phyloP scores from a whole-genome alignment of 2,888 invertebrate species.

The Leptopterna dolabrata region DNA sequence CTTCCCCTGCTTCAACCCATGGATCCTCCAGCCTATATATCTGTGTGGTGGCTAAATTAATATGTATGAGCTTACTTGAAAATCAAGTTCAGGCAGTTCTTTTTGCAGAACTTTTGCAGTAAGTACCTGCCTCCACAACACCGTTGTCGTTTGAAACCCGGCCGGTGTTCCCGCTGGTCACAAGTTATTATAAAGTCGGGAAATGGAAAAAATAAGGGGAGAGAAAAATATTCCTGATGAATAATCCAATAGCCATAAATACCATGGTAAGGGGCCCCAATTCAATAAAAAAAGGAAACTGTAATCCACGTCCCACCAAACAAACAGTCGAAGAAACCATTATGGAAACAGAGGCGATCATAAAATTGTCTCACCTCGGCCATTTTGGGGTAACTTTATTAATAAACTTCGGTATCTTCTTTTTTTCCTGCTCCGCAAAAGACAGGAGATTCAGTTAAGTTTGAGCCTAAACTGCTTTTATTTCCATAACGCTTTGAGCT shows the following conservation, averaged over 20 bases:
- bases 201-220: background rate
- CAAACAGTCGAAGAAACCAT: background rate
- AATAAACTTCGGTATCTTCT: conserved; percentile 14
- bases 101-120: no score
- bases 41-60: no score
- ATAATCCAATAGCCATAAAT: background rate
- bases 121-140: no score
- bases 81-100: no score
- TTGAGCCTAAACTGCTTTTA: conserved; percentile 36
- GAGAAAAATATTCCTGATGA: background rate
- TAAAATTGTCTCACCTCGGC: conserved; percentile 16
- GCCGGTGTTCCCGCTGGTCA: no score
- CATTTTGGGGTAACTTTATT: conserved; percentile 42
- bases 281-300: background rate
- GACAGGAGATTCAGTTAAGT: conserved; percentile 32
- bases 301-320: background rate
- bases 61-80: no score
- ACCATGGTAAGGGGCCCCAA: background rate
- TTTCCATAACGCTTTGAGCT: conserved; percentile 44
- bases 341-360: background rate
- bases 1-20: no score
- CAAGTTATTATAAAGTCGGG: background rate
- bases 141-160: no score
- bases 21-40: no score
- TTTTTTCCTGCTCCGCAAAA: background rate